Conservation (phyloP, 2,113 vertebrate genomes). For the Crotalus tigris region DNA sequence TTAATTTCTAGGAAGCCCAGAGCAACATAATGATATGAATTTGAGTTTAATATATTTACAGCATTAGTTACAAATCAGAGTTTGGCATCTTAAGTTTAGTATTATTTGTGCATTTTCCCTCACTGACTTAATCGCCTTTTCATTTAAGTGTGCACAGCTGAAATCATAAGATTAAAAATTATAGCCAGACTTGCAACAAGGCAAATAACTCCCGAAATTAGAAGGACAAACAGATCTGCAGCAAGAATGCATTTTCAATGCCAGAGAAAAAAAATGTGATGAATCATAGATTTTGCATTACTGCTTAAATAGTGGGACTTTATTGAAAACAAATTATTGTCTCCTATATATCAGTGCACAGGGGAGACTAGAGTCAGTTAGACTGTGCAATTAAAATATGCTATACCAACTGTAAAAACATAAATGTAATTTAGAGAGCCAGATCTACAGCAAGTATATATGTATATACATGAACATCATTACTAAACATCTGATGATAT, state of each 20-base stretch:
- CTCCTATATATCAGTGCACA: conserved; percentile 53
- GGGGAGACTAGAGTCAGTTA: not conserved
- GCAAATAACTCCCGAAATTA: conserved; percentile 39
- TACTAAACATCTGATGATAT: not conserved
- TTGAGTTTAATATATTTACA: conserved; percentile 32
- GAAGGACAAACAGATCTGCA: conserved; percentile 40
- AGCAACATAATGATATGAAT: conserved; percentile 36
- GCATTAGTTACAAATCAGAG: conserved; percentile 54
- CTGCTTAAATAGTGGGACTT: conserved; percentile 49
- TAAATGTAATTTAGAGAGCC: not conserved
- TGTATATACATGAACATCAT: not conserved
- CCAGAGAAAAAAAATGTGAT: conserved; percentile 8
- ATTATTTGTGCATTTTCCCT: conserved; percentile 55
- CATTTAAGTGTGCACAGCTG: conserved; percentile 29
- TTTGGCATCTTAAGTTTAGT: conserved; percentile 51
- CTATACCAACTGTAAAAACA: not conserved
- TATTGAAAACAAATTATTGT: conserved; percentile 39
- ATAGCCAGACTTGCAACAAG: conserved; percentile 33
- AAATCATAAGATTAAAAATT: conserved; percentile 44
- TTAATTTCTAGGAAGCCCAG: conserved; percentile 30
- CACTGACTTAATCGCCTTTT: conserved; percentile 46
- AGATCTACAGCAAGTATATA: not conserved
- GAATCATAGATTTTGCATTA: conserved; percentile 38
- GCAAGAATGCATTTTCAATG: conserved; percentile 1
- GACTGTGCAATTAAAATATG: not conserved